Conservation (phyloP, 2,888 invertebrate genomes). For the Sclerodermus sp. region DNA sequence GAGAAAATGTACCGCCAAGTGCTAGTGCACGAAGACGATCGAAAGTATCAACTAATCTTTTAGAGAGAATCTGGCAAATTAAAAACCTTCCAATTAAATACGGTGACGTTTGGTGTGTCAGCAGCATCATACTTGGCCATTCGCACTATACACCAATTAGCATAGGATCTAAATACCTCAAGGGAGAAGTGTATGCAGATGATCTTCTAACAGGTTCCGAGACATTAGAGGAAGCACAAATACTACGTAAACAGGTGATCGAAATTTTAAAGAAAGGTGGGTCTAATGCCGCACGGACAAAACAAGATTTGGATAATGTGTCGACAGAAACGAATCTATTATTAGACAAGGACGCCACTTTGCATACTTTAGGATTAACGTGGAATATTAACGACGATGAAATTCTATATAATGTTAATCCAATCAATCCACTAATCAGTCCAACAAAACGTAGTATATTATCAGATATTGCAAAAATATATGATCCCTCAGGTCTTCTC, state of each 20-base stretch:
- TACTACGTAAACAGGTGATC: neutral
- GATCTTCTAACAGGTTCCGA: conserved; percentile 2
- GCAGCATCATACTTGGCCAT: conserved; percentile 15
- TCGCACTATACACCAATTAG: conserved; percentile 12
- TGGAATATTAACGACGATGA: conserved; percentile 2
- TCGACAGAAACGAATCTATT: neutral
- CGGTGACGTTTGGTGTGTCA: conserved; percentile 10
- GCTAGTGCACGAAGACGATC: conserved; percentile 3
- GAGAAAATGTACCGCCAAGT: conserved; percentile 15
- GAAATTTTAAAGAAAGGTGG: neutral
- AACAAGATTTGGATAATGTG: neutral
- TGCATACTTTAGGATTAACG: neutral
- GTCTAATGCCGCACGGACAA: neutral
- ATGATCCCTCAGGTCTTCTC: conserved; percentile 6
- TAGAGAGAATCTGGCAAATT: conserved; percentile 12
- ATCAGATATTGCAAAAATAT: neutral
- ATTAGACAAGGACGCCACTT: neutral
- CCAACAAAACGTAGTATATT: conserved; percentile 7
- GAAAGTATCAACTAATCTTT: conserved; percentile 11
- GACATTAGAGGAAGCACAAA: too few relatives aligned
- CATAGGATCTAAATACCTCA: too few relatives aligned
- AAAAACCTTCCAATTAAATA: conserved; percentile 9
- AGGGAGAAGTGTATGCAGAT: conserved; percentile 9
- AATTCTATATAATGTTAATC: neutral
- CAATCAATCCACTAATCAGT: too few relatives aligned